Conservation (phyloP, 2,113 vertebrate genomes). For the Malurus cyaneus region DNA sequence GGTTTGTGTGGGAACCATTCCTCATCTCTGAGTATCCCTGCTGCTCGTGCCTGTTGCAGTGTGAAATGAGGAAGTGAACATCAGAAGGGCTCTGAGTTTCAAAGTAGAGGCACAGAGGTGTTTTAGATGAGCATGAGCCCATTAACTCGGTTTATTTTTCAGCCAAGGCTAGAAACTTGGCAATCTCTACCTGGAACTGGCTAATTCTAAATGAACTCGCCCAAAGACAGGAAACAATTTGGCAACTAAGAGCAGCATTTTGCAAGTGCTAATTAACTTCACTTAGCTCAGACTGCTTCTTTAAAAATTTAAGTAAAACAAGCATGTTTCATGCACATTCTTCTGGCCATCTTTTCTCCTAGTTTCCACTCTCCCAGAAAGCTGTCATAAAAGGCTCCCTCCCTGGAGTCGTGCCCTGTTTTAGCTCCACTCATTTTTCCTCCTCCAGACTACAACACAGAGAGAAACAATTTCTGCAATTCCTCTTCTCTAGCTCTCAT, state of each 20-base stretch:
- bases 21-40: background rate
- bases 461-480: slow-evolving; percentile 23
- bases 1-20: background rate
- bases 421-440: slow-evolving; percentile 11
- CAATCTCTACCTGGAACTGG: background rate
- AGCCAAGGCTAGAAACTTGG: background rate
- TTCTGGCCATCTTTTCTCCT: slow-evolving; percentile 37
- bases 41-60: background rate
- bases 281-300: too few species aligned
- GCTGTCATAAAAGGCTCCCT: slow-evolving; percentile 44
- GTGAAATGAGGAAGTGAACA: background rate
- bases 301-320: slow-evolving; percentile 50
- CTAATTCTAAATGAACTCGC: background rate
- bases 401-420: slow-evolving; percentile 23
- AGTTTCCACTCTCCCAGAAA: slow-evolving; percentile 34
- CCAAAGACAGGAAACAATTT: slow-evolving; percentile 6
- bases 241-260: background rate
- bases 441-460: slow-evolving; percentile 16
- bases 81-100: fast-evolving
- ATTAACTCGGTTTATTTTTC: background rate
- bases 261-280: slow-evolving; percentile 35
- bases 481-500: background rate
- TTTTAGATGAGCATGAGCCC: background rate
- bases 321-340: slow-evolving; percentile 4
- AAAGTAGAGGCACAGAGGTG: background rate